These are phyloP conservation scores for Bibio marci DNA, from an alignment of 2,888 invertebrate genomes.

Conservation along the genomic window DNA sequence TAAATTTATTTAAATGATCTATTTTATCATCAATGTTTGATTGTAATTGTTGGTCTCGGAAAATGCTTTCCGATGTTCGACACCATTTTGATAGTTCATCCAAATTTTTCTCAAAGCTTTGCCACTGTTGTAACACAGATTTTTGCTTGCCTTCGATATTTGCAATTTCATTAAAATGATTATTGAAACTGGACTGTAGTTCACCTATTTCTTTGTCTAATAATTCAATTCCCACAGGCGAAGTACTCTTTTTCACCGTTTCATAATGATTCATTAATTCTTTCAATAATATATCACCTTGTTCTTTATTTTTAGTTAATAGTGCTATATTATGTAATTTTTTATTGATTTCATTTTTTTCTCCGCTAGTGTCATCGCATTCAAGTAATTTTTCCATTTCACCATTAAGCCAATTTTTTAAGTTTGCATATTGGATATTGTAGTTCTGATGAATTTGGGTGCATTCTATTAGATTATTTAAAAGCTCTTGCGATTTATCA, in stretches of 20 bases:
- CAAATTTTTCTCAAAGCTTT: conserved; percentile 65
- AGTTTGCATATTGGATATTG: conserved; percentile 53
- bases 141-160: conserved; percentile 56
- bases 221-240: conserved; percentile 55
- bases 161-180: conserved; percentile 47
- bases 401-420: conserved; percentile 64
- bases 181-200: conserved; percentile 45
- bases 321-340: conserved; percentile 47
- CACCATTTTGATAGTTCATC: conserved; percentile 77
- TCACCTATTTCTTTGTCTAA: conserved; percentile 56
- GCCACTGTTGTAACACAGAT: conserved; percentile 64
- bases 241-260: conserved; percentile 58
- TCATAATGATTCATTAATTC: conserved; percentile 49
- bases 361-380: conserved; percentile 69
- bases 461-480: conserved; percentile 69
- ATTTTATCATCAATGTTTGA: conserved; percentile 68
- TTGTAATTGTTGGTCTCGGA: conserved; percentile 72
- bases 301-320: conserved; percentile 45
- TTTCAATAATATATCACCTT: conserved; percentile 46
- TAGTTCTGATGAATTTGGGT: conserved; percentile 73
- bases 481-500: conserved; percentile 67
- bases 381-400: conserved; percentile 67
- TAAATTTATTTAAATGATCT: conserved; percentile 50
- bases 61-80: conserved; percentile 62
- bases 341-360: conserved; percentile 61